These are phyloP conservation scores for Heliornis fulica DNA, from an alignment of 2,113 vertebrate genomes.

Conservation along the genomic window DNA sequence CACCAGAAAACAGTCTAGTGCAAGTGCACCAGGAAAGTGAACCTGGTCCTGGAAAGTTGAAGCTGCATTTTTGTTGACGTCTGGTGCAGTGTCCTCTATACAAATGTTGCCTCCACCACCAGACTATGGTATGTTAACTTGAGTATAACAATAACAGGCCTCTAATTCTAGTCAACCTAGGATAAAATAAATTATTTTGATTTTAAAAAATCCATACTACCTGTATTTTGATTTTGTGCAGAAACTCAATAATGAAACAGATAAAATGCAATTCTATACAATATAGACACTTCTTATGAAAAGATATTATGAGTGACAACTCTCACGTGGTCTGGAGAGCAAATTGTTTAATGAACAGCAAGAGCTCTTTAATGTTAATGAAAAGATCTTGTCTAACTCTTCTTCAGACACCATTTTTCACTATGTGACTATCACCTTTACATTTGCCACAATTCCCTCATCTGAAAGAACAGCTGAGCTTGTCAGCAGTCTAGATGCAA, in stretches of 20 bases:
- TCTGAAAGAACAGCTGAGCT: not conserved
- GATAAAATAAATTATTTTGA: not conserved
- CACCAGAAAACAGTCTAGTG: fast-evolving
- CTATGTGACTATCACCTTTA: not conserved
- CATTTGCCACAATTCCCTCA: not conserved
- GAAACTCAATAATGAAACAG: not conserved
- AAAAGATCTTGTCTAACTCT: not conserved
- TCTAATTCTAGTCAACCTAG: not conserved
- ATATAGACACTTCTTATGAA: not conserved
- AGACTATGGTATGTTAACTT: fast-evolving
- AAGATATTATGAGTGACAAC: not conserved
- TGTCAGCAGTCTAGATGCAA: constrained; percentile 13
- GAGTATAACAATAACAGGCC: not conserved
- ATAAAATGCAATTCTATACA: not conserved
- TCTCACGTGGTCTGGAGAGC: not conserved
- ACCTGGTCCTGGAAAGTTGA: not conserved
- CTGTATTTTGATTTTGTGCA: not conserved
- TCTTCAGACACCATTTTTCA: not conserved
- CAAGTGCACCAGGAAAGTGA: not conserved
- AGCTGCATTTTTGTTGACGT: not conserved
- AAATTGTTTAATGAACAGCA: not conserved
- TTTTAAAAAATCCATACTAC: not conserved
- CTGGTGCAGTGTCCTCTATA: not conserved
- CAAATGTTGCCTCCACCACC: not conserved
- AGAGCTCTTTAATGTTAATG: constrained; percentile 30